Conservation (phyloP, 2,888 invertebrate genomes). For the Agrochola circellaris region DNA sequence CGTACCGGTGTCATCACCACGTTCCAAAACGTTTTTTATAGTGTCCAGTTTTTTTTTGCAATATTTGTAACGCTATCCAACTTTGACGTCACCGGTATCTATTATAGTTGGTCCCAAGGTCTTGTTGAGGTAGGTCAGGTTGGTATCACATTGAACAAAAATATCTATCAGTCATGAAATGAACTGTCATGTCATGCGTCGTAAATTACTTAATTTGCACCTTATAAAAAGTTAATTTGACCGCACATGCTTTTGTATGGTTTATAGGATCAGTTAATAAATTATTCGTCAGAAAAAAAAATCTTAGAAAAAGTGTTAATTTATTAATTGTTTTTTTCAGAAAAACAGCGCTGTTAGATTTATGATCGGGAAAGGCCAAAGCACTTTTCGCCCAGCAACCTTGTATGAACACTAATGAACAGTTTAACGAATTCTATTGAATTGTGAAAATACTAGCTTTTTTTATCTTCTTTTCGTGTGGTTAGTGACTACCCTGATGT, state of each 20-base stretch:
- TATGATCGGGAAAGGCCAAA: not conserved
- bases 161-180: conserved; percentile 25
- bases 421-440: not conserved
- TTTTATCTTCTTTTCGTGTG: not conserved
- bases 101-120: conserved; percentile 57
- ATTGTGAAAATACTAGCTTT: not conserved
- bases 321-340: too few relatives aligned
- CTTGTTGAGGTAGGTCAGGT: conserved; percentile 59
- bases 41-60: conserved; percentile 17
- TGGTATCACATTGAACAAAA: conserved; percentile 45
- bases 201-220: not conserved
- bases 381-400: not conserved
- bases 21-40: conserved; percentile 11
- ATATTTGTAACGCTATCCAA: conserved; percentile 30
- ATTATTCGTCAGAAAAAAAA: too few relatives aligned
- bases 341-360: not conserved
- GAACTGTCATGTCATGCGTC: conserved; percentile 8
- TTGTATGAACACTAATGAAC: not conserved
- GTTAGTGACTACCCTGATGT: too few relatives aligned
- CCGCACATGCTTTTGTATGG: not conserved
- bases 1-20: conserved; percentile 7
- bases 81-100: conserved; percentile 51
- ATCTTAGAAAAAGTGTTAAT: too few relatives aligned
- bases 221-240: conserved; percentile 31
- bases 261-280: not conserved